phyloP scores from a whole-genome alignment of 2,113 vertebrate species.

The Charadrius vociferus region DNA sequence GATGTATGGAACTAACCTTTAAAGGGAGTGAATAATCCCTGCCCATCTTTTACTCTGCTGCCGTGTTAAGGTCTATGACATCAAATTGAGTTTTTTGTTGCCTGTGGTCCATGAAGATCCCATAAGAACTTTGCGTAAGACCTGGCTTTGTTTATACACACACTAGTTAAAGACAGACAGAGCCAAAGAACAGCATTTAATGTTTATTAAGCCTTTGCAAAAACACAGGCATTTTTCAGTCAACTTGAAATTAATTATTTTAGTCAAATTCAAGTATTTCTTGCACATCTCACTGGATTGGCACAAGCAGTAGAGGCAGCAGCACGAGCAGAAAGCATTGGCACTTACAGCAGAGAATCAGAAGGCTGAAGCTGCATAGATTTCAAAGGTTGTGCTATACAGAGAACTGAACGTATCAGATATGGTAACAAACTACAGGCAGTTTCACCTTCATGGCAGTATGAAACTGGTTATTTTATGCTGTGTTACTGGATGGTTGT shows the following conservation, averaged over 20 bases:
- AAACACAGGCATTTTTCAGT: constrained; percentile 12
- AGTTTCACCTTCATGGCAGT: not conserved
- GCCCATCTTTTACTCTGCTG: not conserved
- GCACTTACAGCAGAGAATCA: not conserved
- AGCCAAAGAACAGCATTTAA: not conserved
- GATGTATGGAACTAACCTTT: not conserved
- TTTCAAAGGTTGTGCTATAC: constrained; percentile 18
- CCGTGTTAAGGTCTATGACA: not conserved
- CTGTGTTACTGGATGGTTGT: not conserved
- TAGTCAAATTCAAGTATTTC: constrained; percentile 23
- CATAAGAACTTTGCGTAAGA: not conserved
- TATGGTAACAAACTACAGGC: not conserved
- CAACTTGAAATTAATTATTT: not conserved
- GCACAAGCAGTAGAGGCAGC: constrained; percentile 7
- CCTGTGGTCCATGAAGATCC: not conserved
- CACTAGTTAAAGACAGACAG: not conserved
- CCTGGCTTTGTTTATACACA: not conserved
- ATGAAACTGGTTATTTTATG: constrained; percentile 9
- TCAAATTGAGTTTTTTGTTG: not conserved
- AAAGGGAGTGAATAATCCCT: not conserved
- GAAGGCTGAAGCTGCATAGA: constrained; percentile 22
- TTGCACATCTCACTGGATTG: not conserved
- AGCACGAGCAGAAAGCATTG: not conserved
- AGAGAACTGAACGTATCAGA: not conserved
- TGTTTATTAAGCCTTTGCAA: constrained; percentile 45